Evolutionary conservation across 1,140 invertebrate species (phyloP), one percentile per base, ranked within the genome.

Genomic region (Drosophila arawakana): DNA sequence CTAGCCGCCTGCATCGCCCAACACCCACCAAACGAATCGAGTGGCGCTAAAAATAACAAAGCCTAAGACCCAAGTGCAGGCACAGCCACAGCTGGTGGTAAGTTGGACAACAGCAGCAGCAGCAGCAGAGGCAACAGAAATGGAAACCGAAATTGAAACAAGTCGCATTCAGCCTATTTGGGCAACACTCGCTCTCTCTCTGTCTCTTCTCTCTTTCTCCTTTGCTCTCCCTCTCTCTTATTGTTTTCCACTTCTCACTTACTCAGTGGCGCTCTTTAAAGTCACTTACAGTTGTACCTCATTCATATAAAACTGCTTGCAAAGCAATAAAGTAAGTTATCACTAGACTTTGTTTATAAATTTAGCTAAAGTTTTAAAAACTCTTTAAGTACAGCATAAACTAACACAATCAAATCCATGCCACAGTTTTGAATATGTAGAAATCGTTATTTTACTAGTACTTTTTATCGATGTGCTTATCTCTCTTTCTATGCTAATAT

Each of bases 31-130:
- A 35, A 34, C 47, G 49, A 37, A 68, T 70, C 66, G 66, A 75
- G 58, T 75, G 73, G 67, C 73, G 73, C 67, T 75, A 75, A 75
- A 75, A 75, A 75, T 75, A 75, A 75, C 73, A 46, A 63, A 63
- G 67, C 59, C 73, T 62, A 71, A 75, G 67, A 67, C 67, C 73
- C 67, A 75, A 70, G 59, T 70, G 73, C 73, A 75, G 73, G 63
- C 67, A 50, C 50, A 7, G 34, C 47, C 71, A 46, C 69, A 73
- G 65, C 57, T 73, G 71, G 71, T 60, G 71, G 71, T 55, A 62
- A 58, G 52, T 58, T 58, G 59, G 50, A 49, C 39, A 47, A 35
- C 63, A 44, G 15, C 61, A 57, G 9, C 39, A 11, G 25, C 54
- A 37, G 41, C 41, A 43, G 37, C 58, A 37, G 41, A 34, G 35